These are phyloP conservation scores for Eptatretus atami DNA, from an alignment of 2,797 vertebrate species.

Conservation along the genomic window DNA sequence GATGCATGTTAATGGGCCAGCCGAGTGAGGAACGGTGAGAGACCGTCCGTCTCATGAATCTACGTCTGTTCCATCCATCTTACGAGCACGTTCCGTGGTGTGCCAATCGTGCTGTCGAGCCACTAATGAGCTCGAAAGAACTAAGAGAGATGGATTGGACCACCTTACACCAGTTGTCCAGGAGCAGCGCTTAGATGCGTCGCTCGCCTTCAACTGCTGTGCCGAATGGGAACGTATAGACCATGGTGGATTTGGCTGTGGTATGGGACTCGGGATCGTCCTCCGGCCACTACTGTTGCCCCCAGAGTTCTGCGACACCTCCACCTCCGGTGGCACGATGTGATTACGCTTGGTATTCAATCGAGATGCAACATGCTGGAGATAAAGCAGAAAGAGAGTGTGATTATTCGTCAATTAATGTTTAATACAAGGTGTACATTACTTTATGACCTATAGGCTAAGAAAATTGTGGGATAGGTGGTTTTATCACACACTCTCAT, in stretches of 20 bases:
- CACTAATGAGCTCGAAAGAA: slow-evolving; percentile 8
- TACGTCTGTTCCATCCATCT: not conserved
- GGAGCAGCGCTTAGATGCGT: slow-evolving; percentile 44
- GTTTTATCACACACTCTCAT: no score
- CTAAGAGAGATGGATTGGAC: slow-evolving; percentile 42
- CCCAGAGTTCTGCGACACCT: slow-evolving; percentile 12
- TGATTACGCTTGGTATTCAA: slow-evolving; percentile 94
- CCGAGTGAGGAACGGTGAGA: not conserved
- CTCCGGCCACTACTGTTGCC: slow-evolving; percentile 17
- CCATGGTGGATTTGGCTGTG: slow-evolving; percentile 68
- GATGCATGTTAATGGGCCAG: not conserved
- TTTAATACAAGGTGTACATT: slow-evolving; percentile 6
- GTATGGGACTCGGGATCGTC: slow-evolving; percentile 75
- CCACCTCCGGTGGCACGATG: slow-evolving; percentile 18
- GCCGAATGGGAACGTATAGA: slow-evolving; percentile 52
- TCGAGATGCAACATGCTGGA: slow-evolving; percentile 55
- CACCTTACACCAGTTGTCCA: slow-evolving; percentile 42
- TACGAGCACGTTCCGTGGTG: not conserved
- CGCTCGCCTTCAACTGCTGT: slow-evolving; percentile 72
- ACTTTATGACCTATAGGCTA: slow-evolving; percentile 4
- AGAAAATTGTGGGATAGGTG: slow-evolving; percentile 5
- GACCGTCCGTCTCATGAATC: not conserved
- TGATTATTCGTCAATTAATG: not conserved
- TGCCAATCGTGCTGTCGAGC: slow-evolving; percentile 13
- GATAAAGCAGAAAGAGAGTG: not conserved